Evolutionary conservation across 2,888 invertebrate genomes (phyloP), one percentile per base, ranked within the genome.

Genomic region (Apamea monoglypha): DNA sequence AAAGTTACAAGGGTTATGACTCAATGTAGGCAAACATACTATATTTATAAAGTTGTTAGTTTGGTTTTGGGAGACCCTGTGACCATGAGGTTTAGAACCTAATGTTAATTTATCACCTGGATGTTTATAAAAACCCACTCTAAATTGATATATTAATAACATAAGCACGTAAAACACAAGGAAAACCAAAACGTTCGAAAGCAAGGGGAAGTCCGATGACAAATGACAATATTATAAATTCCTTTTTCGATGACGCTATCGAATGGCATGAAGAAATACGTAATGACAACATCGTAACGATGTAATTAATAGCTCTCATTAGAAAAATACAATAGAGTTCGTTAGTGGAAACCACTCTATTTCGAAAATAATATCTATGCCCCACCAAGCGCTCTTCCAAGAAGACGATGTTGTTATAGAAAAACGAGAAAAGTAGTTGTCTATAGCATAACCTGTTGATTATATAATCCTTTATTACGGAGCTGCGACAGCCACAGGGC

Each of bases 401-500:
- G 63, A 74, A 75, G 10, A 53, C 5, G 16, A 25, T n/a, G 59
- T 59, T 71, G 25, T 72, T 63, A 56, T 61, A 69, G 64, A 70
- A 85, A 73, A 77, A 81, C 56, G 21, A 64, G 74, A 68, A 21
- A 78, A 66, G 76, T 76, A 87, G 64, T 70, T 64, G 74, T 61
- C 12, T 76, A 63, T 47, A 70, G 47, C 63, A 56, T 66, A 80
- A 79, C 78, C 71, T 73, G 82, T 88, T 78, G 69, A 79, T 87
- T 89, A 87, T 66, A 85, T 85, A 88, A 88, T 78, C 67, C 53
- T 79, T 73, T 84, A 84, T 77, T 81, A 85, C 73, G 21, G 59
- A 32, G 69, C 72, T 61, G 67, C 64, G 74, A 86, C 84, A 86
- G 81, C 81, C 77, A 21, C 80, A 63, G 80, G 74, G 88, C 80